phyloP scores from a whole-genome alignment of 2,888 invertebrate species.

The Eupithecia centaureata region DNA sequence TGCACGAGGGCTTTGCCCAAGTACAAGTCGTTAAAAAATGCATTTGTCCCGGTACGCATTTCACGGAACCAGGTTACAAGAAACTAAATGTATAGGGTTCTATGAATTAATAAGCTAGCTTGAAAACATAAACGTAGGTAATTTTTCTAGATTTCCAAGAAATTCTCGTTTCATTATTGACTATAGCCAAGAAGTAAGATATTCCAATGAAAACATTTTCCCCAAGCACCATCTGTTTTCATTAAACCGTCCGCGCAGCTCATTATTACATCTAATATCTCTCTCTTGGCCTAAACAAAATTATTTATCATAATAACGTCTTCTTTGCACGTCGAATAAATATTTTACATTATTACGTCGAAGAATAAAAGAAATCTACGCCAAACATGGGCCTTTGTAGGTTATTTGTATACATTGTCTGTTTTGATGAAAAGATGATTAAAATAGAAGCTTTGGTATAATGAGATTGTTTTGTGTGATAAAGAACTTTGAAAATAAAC shows the following conservation, averaged over 20 bases:
- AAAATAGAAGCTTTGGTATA: conserved; percentile 20
- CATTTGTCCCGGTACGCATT: not conserved
- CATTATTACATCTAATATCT: conserved; percentile 59
- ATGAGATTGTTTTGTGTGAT: conserved; percentile 18
- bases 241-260: conserved; percentile 56
- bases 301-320: conserved; percentile 57
- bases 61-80: not conserved
- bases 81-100: not conserved
- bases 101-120: not conserved
- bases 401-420: conserved; percentile 31
- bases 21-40: not conserved
- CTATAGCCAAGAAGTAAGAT: conserved; percentile 12
- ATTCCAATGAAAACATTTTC: conserved; percentile 31
- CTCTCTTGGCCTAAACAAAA: conserved; percentile 50
- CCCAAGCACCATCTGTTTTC: conserved; percentile 57
- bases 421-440: conserved; percentile 34
- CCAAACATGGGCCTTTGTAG: conserved; percentile 36
- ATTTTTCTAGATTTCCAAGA: not conserved
- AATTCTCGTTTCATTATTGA: not conserved
- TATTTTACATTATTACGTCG: conserved; percentile 38
- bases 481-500: too few relatives aligned
- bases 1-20: not conserved
- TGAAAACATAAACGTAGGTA: not conserved
- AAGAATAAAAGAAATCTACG: conserved; percentile 34
- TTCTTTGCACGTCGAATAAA: conserved; percentile 41